Base-by-base conservation (phyloP, 2,888 invertebrate genomes). In the Oligia fasciuncula region DNA sequence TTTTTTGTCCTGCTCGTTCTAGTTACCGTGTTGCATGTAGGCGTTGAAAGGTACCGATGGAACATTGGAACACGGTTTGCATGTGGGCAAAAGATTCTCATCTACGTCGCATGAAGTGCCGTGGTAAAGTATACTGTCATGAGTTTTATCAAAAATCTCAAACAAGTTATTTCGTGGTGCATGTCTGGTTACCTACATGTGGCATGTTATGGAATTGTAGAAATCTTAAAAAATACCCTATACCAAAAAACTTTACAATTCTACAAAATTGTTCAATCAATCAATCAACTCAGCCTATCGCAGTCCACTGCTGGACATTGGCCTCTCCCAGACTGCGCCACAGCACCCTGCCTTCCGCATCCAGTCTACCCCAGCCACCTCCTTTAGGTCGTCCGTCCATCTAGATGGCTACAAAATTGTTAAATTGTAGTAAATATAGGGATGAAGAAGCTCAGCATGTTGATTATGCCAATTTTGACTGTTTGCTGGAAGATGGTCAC, bases 81-180 rank as follows among this genome's bases (percentile, higher is more conserved):
- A 67, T 67, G 79, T 82, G 83, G 84, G 75, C 63, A 73, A 46
- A 17, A 76, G 79, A 84, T 85, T 71, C 82, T 35, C 75, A 84
- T 85, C 83, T 73, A 66, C 40, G 62, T 46, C 35, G 35, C 46
- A 49, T 72, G 71, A 62, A 29, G 51, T 65, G 14, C 14, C 43
- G 40, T 62, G 54, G 68, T 40, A 68, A 67, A 49, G 46, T 57
- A 40, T 68, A 40, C 17, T 71, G 79, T 40, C 65, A 29, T 29
- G 17, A 23, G 35, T 40, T 57, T 65, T 79, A 79, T 79, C 79
- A 17, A 49, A 49, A 40, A 79, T 79, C 65, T 79, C 23, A 57
- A 46, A 54, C 46, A 79, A 71, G 79, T 72, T 79, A 79, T 62
- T 71, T 35, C 79, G 13, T 65, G 35, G 46, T 35, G 29, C 17